A percentile compares a stretch with the other conserved stretches of the same genome.
These are phyloP conservation scores for Lissonota sp. DNA, from an alignment of 2,888 invertebrate species.

Conservation along the genomic window DNA sequence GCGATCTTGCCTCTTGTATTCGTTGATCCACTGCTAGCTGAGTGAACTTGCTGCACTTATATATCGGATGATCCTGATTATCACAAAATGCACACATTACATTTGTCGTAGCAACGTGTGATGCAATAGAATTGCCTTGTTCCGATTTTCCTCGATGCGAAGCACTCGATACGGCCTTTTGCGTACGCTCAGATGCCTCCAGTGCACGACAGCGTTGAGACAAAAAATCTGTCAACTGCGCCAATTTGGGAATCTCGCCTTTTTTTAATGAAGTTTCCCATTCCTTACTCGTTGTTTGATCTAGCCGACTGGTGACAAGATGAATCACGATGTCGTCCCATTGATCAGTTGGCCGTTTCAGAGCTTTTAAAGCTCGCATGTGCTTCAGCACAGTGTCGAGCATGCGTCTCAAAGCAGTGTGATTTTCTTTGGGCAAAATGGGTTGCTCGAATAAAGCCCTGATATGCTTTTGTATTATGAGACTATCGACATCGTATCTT, in stretches of 20 bases:
- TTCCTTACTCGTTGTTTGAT: constrained; percentile 35
- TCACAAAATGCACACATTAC: constrained; percentile 14
- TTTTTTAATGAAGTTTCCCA: constrained; percentile 34
- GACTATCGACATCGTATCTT: constrained; percentile 60
- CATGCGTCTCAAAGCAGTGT: constrained; percentile 55
- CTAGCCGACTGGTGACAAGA: constrained; percentile 59
- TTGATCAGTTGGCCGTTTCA: constrained; percentile 52
- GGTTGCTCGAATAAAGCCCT: constrained; percentile 57
- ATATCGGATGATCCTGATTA: constrained; percentile 21
- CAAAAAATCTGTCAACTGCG: constrained; percentile 21
- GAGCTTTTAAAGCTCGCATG: constrained; percentile 53
- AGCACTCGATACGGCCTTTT: constrained; percentile 9
- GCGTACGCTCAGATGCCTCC: constrained; percentile 12
- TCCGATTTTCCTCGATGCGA: constrained; percentile 1
- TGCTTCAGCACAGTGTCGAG: constrained; percentile 60
- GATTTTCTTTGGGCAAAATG: constrained; percentile 52
- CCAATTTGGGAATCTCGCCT: constrained; percentile 18
- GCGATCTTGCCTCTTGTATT: background rate
- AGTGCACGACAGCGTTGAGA: constrained; percentile 18
- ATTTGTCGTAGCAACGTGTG: constrained; percentile 20
- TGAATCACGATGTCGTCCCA: constrained; percentile 63
- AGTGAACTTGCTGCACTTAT: background rate
- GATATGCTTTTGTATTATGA: constrained; percentile 61
- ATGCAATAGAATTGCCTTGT: background rate
- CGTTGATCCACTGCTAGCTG: constrained; percentile 10